Evolutionary conservation across 2,113 vertebrate genomes (phyloP), one percentile per base, ranked within the genome.

Genomic region (Ceuthmochares aereus): DNA sequence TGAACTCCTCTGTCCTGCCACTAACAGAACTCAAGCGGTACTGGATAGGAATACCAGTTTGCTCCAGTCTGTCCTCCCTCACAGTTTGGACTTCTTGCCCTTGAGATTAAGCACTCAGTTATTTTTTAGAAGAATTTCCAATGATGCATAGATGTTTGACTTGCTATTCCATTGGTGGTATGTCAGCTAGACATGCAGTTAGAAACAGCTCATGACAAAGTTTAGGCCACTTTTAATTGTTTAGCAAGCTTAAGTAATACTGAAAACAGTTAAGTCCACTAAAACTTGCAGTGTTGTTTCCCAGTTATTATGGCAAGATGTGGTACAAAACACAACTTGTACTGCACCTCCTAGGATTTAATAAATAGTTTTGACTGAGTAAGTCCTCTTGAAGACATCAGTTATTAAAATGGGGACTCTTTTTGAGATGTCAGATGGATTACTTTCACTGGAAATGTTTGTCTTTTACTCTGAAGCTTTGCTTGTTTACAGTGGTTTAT

Each of bases 1-100:
- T 78, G 94, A 97, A 96, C 97, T 82, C 32, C 47, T 86, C 95
- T 98, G 97, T 96, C 95, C 97, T 98, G 98, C 97, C 97, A 97
- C 97, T 98, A 98, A 97, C 98, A 96, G 85, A 91, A 89, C 85
- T 94, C 51, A 16, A 73, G 90, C 68, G 94, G 90, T 93, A 94
- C 96, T 98, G 96, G 92, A 51, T 84, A 37, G 78, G 66, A 84
- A 40, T 55, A 34, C 54, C 78, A 14, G 5, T 29, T 90, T 90
- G 68, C 63, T 47, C 49, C 1, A 0, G 29, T 52, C 45, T 4
- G 1, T 72, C 32, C 76, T 87, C 42, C 81, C 42, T 96, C 47
- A 26, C 29, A 49, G 30, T 42, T 74, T 84, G 63, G 10, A 27
- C 29, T 85, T 54, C 20, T 92, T 79, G 29, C 43, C 37, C 32